A percentile compares a stretch with the other conserved stretches of the same genome.
Evolutionary conservation across 30 jellyfish, hydroid and myxozoan species (phyloP).

Genomic region (Turritopsis dohrnii): DNA sequence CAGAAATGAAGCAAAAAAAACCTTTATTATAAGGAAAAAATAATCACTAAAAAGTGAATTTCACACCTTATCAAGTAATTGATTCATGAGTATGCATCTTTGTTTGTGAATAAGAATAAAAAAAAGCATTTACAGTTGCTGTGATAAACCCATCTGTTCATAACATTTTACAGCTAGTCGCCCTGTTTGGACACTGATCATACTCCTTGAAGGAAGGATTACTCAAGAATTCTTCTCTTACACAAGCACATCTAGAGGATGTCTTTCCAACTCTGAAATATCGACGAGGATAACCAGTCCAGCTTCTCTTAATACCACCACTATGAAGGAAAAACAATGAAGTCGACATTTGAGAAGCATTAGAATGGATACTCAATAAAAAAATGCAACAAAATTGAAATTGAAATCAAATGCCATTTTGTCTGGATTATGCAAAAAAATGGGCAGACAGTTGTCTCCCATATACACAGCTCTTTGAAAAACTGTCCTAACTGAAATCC

Average conservation of each 20-base stretch:
- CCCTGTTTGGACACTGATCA: conserved; percentile 39
- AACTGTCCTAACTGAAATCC: too few species aligned
- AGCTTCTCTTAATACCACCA: conserved; percentile 74
- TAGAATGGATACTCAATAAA: background rate
- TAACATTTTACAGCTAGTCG: conserved; percentile 39
- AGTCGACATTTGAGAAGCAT: background rate
- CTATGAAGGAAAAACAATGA: conserved; percentile 35
- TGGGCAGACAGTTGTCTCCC: too few species aligned
- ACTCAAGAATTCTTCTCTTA: conserved; percentile 36
- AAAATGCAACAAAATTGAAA: background rate
- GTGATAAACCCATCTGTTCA: background rate
- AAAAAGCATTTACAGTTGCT: too few species aligned
- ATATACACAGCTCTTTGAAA: too few species aligned
- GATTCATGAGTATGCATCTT: too few species aligned
- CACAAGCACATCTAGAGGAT: conserved; percentile 79
- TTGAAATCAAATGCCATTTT: background rate
- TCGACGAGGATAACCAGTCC: conserved; percentile 84
- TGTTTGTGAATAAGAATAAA: too few species aligned
- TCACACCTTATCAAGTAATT: too few species aligned
- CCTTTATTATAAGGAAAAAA: too few species aligned
- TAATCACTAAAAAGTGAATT: too few species aligned
- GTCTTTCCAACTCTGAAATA: conserved; percentile 75
- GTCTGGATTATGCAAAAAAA: too few species aligned
- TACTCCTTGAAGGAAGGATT: conserved; percentile 55
- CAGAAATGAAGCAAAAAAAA: too few species aligned